Base-by-base conservation (phyloP, 2,797 vertebrate species). In the Microhierax caerulescens region DNA sequence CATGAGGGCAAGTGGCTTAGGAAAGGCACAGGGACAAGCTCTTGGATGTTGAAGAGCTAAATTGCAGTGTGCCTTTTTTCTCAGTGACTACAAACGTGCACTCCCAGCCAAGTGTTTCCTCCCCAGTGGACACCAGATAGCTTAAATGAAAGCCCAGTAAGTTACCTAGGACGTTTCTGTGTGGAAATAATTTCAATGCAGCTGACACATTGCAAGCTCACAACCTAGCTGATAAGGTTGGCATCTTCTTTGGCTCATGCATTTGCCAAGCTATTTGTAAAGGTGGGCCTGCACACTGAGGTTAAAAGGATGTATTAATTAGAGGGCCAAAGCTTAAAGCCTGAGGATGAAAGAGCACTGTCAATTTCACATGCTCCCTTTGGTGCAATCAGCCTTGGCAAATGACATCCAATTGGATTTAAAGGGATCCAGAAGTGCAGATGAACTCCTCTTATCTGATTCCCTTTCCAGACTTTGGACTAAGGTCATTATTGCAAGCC, bases 251-350 rank as follows among this genome's bases (percentile, higher is more conserved):
- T 93, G 90, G 76, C 85, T 94, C 75, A 64, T 41, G 67, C 15
- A 53, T 36, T 94, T 94, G 79, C 85, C 93, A 93, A 94, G 36
- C 53, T 95, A 32, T 93, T 95, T 91, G 79, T 77, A 90, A 94
- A 96, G 56, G 73, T 83, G 61, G 30, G 64, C 25, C 61, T 28
- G 37, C 41, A 68, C 5, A 28, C 9, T 63, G n/a, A 93, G 68
- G 85, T 83, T 95, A 95, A 93, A 93, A 63, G 64, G 43, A 78
- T 73, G 25, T 50, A 59, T 82, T 87, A 85, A 85, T 90, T 91
- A 80, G 48, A 85, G 41, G 72, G 56, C 32, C 0, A 12, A 88
- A 80, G 76, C 75, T 85, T 72, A 34, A 92, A 77, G 37, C 50
- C 13, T 53, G n/a, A 7, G 68, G 61, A 85, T 1, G 30, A 90